Evolutionary conservation across 2,888 invertebrate genomes (phyloP).

Genomic region (Orthonychiurus folsomi): DNA sequence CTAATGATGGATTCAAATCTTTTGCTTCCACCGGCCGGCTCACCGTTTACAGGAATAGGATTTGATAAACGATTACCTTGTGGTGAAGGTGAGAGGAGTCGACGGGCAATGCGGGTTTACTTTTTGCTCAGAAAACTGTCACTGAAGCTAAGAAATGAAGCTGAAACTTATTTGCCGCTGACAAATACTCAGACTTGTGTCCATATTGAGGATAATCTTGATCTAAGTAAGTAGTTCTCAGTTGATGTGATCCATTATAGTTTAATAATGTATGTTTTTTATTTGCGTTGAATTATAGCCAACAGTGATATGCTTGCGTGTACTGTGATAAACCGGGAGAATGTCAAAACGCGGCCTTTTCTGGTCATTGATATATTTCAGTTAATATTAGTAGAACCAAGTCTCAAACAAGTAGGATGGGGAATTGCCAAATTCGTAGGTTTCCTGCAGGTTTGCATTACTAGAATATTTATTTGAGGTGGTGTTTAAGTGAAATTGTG

Average conservation of each 20-base stretch:
- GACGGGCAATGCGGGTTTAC: constrained; percentile 84
- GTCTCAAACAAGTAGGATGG: constrained; percentile 88
- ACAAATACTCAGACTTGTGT: constrained; percentile 81
- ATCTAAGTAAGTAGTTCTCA: constrained; percentile 68
- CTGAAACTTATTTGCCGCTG: constrained; percentile 78
- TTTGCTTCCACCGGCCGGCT: constrained; percentile 85
- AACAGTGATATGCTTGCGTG: constrained; percentile 97
- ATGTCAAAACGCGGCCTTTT: constrained; percentile 82
- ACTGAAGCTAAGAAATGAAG: constrained; percentile 66
- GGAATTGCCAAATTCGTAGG: constrained; percentile 95
- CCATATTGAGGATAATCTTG: constrained; percentile 85
- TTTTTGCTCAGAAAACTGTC: constrained; percentile 76
- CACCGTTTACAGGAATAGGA: constrained; percentile 89
- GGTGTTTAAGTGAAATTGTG: neutral
- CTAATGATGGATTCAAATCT: constrained; percentile 94
- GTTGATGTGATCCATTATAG: neutral
- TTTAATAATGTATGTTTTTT: constrained; percentile 8
- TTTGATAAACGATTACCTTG: constrained; percentile 90
- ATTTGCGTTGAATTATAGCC: constrained; percentile 54
- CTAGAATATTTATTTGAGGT: neutral
- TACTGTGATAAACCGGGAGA: constrained; percentile 82
- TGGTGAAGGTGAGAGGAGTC: constrained; percentile 84
- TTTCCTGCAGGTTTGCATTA: constrained; percentile 55
- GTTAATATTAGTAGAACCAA: constrained; percentile 94
- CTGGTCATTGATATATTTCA: constrained; percentile 92